Evolutionary conservation across 2,113 vertebrate genomes (phyloP).

Genomic region (Mastomys coucha): DNA sequence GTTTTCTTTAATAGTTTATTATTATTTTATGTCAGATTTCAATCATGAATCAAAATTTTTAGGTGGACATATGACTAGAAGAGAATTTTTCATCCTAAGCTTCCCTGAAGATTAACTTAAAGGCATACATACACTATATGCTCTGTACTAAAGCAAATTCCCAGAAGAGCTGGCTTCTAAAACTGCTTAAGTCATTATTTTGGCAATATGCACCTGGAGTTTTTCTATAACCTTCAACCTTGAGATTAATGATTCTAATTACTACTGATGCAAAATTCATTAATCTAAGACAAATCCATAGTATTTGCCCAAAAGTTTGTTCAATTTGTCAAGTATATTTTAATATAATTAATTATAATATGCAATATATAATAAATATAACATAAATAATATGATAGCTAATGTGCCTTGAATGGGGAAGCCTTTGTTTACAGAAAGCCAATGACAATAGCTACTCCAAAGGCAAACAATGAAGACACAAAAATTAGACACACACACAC

Average conservation of each 20-base stretch:
- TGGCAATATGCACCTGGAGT: background rate
- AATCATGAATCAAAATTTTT: background rate
- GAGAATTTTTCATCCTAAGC: background rate
- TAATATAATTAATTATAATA: background rate
- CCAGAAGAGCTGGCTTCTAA: background rate
- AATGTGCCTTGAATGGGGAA: background rate
- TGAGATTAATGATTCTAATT: slow-evolving; percentile 30
- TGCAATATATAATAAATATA: background rate
- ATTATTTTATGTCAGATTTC: background rate
- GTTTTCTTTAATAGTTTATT: background rate
- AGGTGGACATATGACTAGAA: background rate
- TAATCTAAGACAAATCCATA: background rate
- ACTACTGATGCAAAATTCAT: background rate
- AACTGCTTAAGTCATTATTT: slow-evolving; percentile 34
- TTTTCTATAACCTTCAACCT: background rate
- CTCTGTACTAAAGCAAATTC: background rate
- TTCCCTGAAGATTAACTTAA: background rate
- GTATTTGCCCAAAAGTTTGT: background rate
- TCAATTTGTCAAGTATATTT: slow-evolving; percentile 21
- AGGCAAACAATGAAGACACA: background rate
- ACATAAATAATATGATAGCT: background rate
- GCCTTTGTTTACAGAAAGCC: background rate
- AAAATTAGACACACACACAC: background rate
- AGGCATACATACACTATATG: background rate
- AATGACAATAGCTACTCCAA: background rate